Base-by-base conservation (phyloP, 2,797 vertebrate species). In the Petrocephalus sullivani region DNA sequence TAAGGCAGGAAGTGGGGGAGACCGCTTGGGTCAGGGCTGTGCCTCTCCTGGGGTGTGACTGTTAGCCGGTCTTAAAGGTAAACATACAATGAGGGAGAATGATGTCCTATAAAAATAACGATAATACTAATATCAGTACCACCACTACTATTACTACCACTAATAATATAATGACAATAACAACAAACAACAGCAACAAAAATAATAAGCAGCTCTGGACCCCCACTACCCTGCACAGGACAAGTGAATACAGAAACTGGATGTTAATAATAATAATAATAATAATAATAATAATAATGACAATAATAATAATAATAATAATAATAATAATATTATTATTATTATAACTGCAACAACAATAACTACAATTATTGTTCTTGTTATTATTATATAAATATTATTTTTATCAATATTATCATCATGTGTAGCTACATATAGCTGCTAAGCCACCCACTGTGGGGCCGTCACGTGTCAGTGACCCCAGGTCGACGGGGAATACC, bases 401-500 rank as follows among this genome's bases (percentile, higher is more conserved):
- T 16, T 0, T 37, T 33, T 10, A 71, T 33, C 14, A 71, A 28
- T 71, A 33, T 46, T 46, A 46, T 46, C 3, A 56, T 56, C 12
- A 56, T 2, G 37, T 9, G 4, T 37, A n/a, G 46, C 9, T 41
- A 81, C n/a, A 49, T 3, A 1, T 19, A 81, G 16, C 37, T 2
- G 2, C 75, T 3, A 81, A 81, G 19, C 75, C n/a, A 49, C 8
- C 41, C 1, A 19, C 19, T 9, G 41, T 10, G 33, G 75, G 19
- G 75, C 16, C 1, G 8, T 4, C 4, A 3, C 1, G 75, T 21
- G 75, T 49, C 75, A 49, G 16, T 1, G 3, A 8, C 16, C 41
- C 41, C 71, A 19, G 37, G 41, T 37, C 19, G 19, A 49, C 0
- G 16, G n/a, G 41, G 33, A 16, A 28, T 90, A 99, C 98, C 96